Conservation (phyloP, 2,797 vertebrate genomes). For the Micropoecilia bifurca region DNA sequence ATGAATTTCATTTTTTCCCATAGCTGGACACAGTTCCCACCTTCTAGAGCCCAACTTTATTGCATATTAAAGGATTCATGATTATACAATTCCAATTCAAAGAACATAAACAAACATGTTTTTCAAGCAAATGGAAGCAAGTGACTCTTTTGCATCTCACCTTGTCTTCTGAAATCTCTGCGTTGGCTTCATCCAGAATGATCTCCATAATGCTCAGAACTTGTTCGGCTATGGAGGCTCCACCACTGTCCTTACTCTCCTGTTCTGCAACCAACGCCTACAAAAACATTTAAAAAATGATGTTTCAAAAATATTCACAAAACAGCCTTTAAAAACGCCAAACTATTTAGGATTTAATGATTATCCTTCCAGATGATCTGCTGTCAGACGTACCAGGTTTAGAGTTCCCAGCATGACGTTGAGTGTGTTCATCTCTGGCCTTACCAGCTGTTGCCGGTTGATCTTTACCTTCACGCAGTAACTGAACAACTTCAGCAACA, state of each 20-base stretch:
- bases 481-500: constrained; percentile 96
- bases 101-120: not conserved
- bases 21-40: not conserved
- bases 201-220: constrained; percentile 99
- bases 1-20: not conserved
- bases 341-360: not conserved
- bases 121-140: not conserved
- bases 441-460: constrained; percentile 96
- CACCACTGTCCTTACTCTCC: constrained; percentile 97
- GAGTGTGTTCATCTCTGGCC: constrained; percentile 98
- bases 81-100: not conserved
- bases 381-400: constrained; percentile 87
- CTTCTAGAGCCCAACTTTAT: no score
- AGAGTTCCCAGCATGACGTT: constrained; percentile 99
- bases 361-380: not conserved
- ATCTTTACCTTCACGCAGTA: constrained; percentile 99
- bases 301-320: not conserved
- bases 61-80: not conserved
- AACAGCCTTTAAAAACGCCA: not conserved
- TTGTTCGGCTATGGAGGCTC: constrained; percentile 96
- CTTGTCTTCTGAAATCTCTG: constrained; percentile 98
- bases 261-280: constrained; percentile 97
- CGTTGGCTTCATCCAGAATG: constrained; percentile 97
- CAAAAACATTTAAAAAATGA: not conserved
- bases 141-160: constrained; percentile 65